Conservation (phyloP, 2,113 vertebrate species). For the Grammomys surdaster region DNA sequence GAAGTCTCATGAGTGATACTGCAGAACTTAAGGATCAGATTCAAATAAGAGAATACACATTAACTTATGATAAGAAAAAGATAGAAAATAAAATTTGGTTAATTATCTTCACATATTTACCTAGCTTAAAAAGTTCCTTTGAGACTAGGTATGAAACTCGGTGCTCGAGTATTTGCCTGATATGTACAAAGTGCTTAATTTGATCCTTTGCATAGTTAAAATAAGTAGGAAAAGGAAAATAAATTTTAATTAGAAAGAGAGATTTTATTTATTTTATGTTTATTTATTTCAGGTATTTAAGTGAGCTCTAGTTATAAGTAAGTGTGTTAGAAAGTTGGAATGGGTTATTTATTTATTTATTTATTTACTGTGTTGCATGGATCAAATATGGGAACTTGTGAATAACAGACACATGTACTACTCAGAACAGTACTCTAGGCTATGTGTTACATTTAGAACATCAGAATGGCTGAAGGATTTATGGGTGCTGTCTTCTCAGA, state of each 20-base stretch:
- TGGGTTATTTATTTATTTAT: neutral
- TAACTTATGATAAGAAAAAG: slow-evolving; percentile 15
- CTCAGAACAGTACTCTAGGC: neutral
- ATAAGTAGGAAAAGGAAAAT: neutral
- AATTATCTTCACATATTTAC: slow-evolving; percentile 46
- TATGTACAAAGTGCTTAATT: neutral
- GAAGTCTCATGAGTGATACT: neutral
- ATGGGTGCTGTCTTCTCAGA: neutral
- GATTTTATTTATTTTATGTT: slow-evolving; percentile 8
- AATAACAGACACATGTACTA: neutral
- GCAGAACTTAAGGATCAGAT: neutral
- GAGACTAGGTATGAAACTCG: no score
- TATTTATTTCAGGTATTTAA: slow-evolving; percentile 30
- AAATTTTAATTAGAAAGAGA: slow-evolving; percentile 40
- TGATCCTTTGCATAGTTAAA: neutral
- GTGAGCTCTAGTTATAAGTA: neutral
- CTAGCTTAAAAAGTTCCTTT: slow-evolving; percentile 36
- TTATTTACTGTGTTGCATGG: neutral
- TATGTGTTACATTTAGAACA: slow-evolving; percentile 1
- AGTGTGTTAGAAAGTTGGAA: neutral
- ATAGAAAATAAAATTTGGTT: slow-evolving; percentile 32
- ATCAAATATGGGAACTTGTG: neutral
- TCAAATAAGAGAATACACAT: slow-evolving; percentile 5
- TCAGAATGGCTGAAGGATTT: neutral
- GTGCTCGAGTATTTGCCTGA: neutral